Base-by-base conservation (phyloP, 2,113 vertebrate genomes). In the Malaclemys terrapin region DNA sequence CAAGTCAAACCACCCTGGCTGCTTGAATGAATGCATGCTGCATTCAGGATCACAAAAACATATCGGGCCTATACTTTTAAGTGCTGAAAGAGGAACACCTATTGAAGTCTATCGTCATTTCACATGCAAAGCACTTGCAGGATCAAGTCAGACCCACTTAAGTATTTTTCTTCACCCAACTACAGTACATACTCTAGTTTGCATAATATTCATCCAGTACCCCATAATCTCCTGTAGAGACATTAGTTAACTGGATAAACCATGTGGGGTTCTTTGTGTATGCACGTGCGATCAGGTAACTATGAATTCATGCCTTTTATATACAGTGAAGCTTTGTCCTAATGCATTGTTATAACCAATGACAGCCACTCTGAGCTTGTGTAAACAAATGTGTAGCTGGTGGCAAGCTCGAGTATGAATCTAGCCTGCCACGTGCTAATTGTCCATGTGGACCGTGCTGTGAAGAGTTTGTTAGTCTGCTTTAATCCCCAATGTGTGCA, bases 1-100 rank as follows among this genome's bases (percentile, higher is more conserved):
- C 0, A 3, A 65, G 79, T 38, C 10, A 89, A 91, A 87, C 95
- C 89, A 87, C 85, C 93, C 85, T 81, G 91, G 92, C 85, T 91
- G 75, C 80, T 24, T 59, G 85, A 79, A 35, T 81, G 89, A 91
- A 2, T 76, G 42, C 22, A 47, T 2, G 11, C n/a, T 72, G 83
- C 84, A 13, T 59, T 42, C 87, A 52, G 17, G n/a, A 79, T 83
- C 24, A 4, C 80, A 35, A 45, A 4, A 9, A 20, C 17, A 14
- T 5, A 25, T 2, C 10, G 1, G n/a, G 2, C 35, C n/a, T 72
- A 10, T 72, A 38, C 29, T 38, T n/a, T 20, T 38, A 38, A n/a
- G n/a, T 72, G 65, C 17, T 16, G 47, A 76, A 52, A 2, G 0
- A 14, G 9, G 13, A 25, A 14, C 10, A 82, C 20, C 50, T 38